Percentiles rank a stretch among this genome's conserved stretches.
Evolutionary conservation across 2,797 vertebrate species (phyloP).

Genomic region (Delichon dasypus): DNA sequence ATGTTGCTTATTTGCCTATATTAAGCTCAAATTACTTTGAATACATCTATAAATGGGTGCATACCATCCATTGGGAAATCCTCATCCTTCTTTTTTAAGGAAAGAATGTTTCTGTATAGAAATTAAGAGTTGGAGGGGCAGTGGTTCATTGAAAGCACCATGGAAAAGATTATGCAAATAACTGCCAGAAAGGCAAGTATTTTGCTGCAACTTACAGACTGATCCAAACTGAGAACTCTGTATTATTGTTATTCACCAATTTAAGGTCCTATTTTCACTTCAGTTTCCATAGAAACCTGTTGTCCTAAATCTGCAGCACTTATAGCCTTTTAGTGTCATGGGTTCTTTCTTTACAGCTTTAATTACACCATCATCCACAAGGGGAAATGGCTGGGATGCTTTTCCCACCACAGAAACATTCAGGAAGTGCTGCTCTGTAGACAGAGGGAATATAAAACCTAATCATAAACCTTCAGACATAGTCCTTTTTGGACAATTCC

Average conservation of each 20-base stretch:
- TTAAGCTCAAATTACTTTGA: neutral
- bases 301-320: conserved; percentile 69
- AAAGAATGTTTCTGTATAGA: neutral
- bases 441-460: conserved; percentile 61
- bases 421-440: conserved; percentile 63
- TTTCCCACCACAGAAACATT: conserved; percentile 68
- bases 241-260: conserved; percentile 54
- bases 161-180: conserved; percentile 40
- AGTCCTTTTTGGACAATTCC: conserved; percentile 46
- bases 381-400: conserved; percentile 70
- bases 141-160: neutral
- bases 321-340: conserved; percentile 70
- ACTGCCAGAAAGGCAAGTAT: conserved; percentile 23
- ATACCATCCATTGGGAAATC: neutral
- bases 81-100: neutral
- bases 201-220: conserved; percentile 28
- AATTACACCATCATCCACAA: conserved; percentile 68
- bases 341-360: conserved; percentile 68
- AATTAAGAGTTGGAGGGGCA: neutral
- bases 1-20: neutral
- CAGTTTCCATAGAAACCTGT: conserved; percentile 70
- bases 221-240: conserved; percentile 46
- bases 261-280: conserved; percentile 63
- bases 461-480: conserved; percentile 65
- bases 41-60: neutral